Conservation (phyloP, 2,888 invertebrate species). For the Prenolepis imparis region DNA sequence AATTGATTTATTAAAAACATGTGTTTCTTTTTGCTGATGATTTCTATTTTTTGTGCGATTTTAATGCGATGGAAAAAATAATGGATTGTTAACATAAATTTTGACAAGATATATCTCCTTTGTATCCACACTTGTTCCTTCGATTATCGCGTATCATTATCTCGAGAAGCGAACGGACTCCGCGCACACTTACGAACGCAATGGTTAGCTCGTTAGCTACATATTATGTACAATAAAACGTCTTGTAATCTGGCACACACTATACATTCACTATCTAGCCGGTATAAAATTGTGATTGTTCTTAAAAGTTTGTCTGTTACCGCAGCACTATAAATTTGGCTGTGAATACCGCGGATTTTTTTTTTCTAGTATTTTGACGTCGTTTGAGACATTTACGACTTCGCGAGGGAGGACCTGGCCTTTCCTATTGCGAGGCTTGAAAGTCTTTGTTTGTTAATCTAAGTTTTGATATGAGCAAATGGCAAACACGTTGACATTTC, state of each 20-base stretch:
- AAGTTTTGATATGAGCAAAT: conserved; percentile 84
- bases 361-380: conserved; percentile 18
- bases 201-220: conserved; percentile 63
- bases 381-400: conserved; percentile 30
- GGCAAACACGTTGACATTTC: conserved; percentile 81
- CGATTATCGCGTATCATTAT: conserved; percentile 26
- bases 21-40: background rate
- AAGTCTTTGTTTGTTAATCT: conserved; percentile 75
- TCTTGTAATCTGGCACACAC: conserved; percentile 67
- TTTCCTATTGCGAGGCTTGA: conserved; percentile 67
- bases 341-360: conserved; percentile 56
- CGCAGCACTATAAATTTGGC: conserved; percentile 63
- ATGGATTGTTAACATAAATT: background rate
- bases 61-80: background rate
- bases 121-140: conserved; percentile 48
- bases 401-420: conserved; percentile 50
- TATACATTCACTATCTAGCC: conserved; percentile 79
- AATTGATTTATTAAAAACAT: background rate
- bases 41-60: background rate
- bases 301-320: conserved; percentile 67
- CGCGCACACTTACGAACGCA: conserved; percentile 49
- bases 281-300: conserved; percentile 83
- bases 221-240: conserved; percentile 79
- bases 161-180: conserved; percentile 63
- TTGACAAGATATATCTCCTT: background rate